These are phyloP conservation scores for Tilapia sparmanii DNA, from an alignment of 2,113 vertebrate genomes.

Conservation along the genomic window DNA sequence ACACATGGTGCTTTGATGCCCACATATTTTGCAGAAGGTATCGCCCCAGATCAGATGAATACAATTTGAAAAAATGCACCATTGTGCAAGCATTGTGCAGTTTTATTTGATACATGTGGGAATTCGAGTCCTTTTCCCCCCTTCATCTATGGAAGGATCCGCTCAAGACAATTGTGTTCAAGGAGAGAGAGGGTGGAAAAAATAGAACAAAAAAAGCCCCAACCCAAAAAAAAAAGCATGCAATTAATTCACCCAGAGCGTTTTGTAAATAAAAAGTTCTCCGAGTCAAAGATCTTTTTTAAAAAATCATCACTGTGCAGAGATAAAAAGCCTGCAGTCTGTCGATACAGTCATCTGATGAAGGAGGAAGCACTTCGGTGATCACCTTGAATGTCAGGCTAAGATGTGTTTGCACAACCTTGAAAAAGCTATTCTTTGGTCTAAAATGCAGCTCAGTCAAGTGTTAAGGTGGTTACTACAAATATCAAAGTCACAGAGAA, in stretches of 20 bases:
- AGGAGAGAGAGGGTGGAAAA: not conserved
- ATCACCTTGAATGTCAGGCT: not conserved
- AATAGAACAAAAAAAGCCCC: fast-evolving
- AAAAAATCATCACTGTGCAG: fast-evolving
- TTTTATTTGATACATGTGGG: not conserved
- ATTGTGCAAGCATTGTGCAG: not conserved
- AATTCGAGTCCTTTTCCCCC: not conserved
- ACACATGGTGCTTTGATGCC: not conserved
- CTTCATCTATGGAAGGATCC: not conserved
- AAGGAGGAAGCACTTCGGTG: not conserved
- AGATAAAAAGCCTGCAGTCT: not conserved
- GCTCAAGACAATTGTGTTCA: not conserved
- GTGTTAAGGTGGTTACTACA: not conserved
- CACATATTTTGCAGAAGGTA: not conserved
- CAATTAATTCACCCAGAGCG: fast-evolving
- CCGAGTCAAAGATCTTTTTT: not conserved
- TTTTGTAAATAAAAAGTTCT: not conserved
- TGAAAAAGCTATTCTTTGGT: not conserved
- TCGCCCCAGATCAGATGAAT: not conserved
- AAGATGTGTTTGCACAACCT: not conserved
- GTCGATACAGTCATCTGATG: not conserved
- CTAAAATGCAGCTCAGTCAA: not conserved
- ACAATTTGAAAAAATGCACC: not conserved
- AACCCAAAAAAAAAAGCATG: not conserved
- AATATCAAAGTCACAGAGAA: not conserved